A percentile compares a stretch with the other conserved stretches of the same genome.
phyloP scores from a whole-genome alignment of 2,113 vertebrate genomes.

The Uria lomvia region DNA sequence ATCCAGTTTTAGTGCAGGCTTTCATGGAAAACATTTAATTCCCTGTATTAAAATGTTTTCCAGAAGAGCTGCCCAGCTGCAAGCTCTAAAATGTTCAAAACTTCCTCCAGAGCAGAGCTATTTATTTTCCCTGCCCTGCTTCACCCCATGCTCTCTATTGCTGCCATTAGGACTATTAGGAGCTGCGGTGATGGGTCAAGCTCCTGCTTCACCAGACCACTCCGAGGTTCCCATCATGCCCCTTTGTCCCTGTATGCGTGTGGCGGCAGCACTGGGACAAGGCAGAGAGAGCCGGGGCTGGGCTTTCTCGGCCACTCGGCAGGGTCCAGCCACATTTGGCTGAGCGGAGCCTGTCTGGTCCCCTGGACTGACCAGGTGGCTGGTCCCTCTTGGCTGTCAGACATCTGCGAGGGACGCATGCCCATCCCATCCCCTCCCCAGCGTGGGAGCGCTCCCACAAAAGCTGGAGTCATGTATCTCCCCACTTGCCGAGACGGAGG shows the following conservation, averaged over 20 bases:
- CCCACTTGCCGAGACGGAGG: background rate
- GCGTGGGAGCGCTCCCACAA: background rate
- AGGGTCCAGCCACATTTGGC: background rate
- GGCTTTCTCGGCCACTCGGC: fast-evolving
- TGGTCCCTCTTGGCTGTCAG: background rate
- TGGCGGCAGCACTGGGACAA: background rate
- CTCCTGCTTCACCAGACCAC: background rate
- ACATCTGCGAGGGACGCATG: background rate
- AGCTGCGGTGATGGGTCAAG: background rate
- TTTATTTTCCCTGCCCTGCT: background rate
- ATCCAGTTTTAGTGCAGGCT: background rate
- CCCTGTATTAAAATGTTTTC: constrained; percentile 22
- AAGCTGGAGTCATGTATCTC: background rate
- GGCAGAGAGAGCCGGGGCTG: background rate
- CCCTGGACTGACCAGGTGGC: background rate
- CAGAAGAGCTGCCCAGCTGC: constrained; percentile 21
- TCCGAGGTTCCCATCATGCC: background rate
- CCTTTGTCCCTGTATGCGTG: fast-evolving
- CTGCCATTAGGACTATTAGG: background rate
- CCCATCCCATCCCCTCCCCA: background rate
- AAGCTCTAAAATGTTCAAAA: constrained; percentile 14
- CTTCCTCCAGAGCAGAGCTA: background rate
- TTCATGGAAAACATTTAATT: constrained; percentile 10
- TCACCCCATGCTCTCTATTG: background rate
- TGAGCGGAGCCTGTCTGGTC: background rate